A percentile compares a stretch with the other conserved stretches of the same genome.
Conservation (phyloP, 2,797 vertebrate species). For the Manis pentadactyla region DNA sequence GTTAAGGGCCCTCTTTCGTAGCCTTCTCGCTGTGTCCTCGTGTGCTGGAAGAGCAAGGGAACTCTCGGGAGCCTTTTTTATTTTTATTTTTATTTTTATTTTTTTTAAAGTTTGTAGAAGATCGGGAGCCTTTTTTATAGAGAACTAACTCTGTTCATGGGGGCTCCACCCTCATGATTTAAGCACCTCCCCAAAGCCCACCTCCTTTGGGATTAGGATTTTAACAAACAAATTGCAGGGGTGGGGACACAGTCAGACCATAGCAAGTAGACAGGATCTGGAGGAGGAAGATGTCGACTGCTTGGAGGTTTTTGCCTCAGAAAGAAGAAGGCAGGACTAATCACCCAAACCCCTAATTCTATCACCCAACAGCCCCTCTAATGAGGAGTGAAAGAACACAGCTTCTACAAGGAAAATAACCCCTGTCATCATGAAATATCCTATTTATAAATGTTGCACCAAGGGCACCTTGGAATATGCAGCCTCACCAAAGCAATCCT, state of each 20-base stretch:
- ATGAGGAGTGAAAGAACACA: not conserved
- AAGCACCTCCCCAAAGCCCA: not conserved
- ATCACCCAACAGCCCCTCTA: not conserved
- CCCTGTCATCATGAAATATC: not conserved
- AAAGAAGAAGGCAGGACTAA: not conserved
- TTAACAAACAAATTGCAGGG: not conserved
- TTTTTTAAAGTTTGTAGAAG: too few relatives aligned
- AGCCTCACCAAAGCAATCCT: not conserved
- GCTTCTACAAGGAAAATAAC: not conserved
- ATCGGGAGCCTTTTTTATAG: too few relatives aligned
- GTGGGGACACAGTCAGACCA: not conserved
- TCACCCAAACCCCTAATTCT: not conserved
- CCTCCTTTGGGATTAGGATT: not conserved
- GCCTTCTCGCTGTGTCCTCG: not conserved
- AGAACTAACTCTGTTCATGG: fast-evolving
- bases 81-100: too few relatives aligned
- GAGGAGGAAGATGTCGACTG: not conserved
- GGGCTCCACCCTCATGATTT: not conserved
- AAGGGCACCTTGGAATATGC: not conserved
- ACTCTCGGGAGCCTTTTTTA: too few relatives aligned
- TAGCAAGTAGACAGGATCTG: fast-evolving
- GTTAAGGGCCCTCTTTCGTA: not conserved
- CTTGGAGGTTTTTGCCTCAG: not conserved
- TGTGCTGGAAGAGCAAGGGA: not conserved
- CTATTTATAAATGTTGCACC: not conserved